phyloP scores from a whole-genome alignment of 2,888 invertebrate species.

The Pilophorus perplexus region DNA sequence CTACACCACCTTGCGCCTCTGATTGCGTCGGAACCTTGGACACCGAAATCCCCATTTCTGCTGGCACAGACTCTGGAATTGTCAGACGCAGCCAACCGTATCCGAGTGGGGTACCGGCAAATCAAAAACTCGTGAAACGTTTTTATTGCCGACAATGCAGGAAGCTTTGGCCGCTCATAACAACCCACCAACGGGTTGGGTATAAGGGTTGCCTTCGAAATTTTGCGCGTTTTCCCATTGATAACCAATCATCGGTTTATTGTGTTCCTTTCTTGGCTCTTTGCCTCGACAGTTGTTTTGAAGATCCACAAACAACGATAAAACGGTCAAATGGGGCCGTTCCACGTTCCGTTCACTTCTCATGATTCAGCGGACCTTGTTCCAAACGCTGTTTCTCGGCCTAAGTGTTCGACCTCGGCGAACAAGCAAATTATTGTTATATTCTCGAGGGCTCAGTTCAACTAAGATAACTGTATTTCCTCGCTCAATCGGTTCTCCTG shows the following conservation, averaged over 20 bases:
- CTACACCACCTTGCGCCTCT: background rate
- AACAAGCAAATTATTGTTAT: too few species aligned
- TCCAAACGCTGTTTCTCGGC: too few species aligned
- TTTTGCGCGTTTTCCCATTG: too few species aligned
- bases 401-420: too few species aligned
- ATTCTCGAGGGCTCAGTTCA: too few species aligned
- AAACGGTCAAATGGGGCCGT: background rate
- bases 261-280: too few species aligned
- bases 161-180: background rate
- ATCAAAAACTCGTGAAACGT: background rate
- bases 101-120: background rate
- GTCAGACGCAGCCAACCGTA: background rate
- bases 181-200: background rate
- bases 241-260: too few species aligned
- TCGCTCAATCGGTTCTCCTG: too few species aligned
- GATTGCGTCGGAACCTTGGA: background rate
- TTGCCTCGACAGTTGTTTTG: background rate
- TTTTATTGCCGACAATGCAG: background rate
- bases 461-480: too few species aligned
- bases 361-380: too few species aligned
- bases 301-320: background rate
- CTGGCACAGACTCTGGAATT: background rate
- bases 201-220: background rate
- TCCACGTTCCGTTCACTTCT: background rate
- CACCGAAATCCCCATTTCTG: background rate